Evolutionary conservation across 2,888 invertebrate genomes (phyloP).

Genomic region (Cepaea hortensis): DNA sequence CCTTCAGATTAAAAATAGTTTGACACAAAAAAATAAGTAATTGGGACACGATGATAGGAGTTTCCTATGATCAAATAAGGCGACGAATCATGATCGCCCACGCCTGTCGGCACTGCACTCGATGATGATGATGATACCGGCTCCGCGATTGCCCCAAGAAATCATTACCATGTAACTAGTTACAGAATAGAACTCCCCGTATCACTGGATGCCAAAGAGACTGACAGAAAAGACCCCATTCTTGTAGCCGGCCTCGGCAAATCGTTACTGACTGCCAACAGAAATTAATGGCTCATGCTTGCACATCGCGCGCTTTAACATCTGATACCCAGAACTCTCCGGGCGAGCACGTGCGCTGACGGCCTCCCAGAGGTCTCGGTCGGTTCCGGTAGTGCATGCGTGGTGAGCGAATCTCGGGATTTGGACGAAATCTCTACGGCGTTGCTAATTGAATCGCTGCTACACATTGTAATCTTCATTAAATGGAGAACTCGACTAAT

Average conservation of each 20-base stretch:
- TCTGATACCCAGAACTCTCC: slow-evolving; percentile 45
- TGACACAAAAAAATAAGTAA: no score
- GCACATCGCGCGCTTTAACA: slow-evolving; percentile 45
- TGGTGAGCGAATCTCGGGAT: slow-evolving; percentile 40
- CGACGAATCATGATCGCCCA: background rate
- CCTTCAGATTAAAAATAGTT: no score
- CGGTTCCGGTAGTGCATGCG: slow-evolving; percentile 48
- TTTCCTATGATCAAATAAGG: no score
- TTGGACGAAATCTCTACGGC: slow-evolving; percentile 34
- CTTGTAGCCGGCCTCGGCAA: slow-evolving; percentile 18
- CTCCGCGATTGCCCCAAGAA: no score
- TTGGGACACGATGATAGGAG: no score
- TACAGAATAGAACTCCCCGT: background rate
- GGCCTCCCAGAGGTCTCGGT: slow-evolving; percentile 40
- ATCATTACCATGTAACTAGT: background rate
- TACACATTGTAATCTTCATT: slow-evolving; percentile 46
- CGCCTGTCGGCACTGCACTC: background rate
- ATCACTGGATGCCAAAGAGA: background rate
- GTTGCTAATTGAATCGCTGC: slow-evolving; percentile 49
- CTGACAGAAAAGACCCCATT: background rate
- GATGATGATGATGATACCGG: background rate
- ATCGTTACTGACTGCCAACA: slow-evolving; percentile 44
- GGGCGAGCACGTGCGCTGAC: slow-evolving; percentile 41
- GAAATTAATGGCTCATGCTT: slow-evolving; percentile 45
- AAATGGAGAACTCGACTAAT: slow-evolving; percentile 26